Evolutionary conservation across 92 coral and sea anemone genomes (phyloP).

Genomic region (Porites cylindrica): DNA sequence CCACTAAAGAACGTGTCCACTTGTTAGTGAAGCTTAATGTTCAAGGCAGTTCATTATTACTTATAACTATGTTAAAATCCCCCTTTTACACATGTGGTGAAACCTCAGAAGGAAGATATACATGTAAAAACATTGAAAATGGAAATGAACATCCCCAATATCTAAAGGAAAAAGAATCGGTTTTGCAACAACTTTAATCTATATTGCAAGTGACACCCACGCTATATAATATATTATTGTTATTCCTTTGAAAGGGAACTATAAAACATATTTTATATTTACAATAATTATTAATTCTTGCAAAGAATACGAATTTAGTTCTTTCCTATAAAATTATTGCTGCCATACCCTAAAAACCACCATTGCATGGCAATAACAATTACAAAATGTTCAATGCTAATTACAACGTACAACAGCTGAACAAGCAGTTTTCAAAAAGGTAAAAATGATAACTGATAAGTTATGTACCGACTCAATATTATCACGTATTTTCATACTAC

Average conservation of each 20-base stretch:
- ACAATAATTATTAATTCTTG: constrained; percentile 2
- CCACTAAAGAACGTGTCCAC: too few species aligned
- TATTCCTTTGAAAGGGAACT: not conserved
- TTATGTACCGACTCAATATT: not conserved
- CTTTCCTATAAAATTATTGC: not conserved
- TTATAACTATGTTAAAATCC: too few species aligned
- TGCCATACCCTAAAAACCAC: not conserved
- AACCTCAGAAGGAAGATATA: too few species aligned
- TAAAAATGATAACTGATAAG: constrained; percentile 2
- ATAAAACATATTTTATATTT: constrained; percentile 21
- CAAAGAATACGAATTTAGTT: not conserved
- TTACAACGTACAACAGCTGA: constrained; percentile 26
- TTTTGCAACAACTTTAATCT: not conserved
- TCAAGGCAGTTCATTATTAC: too few species aligned
- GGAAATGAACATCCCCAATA: not conserved
- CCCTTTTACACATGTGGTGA: too few species aligned
- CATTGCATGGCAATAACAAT: too few species aligned
- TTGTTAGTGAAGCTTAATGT: too few species aligned
- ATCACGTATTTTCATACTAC: not conserved
- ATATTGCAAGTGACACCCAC: constrained; percentile 1
- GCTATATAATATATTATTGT: not conserved
- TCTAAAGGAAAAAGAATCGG: not conserved
- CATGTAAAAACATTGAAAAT: too few species aligned
- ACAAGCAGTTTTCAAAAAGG: not conserved
- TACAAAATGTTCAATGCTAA: not conserved